Base-by-base conservation (phyloP, 2,797 vertebrate genomes). In the Buphagus erythrorhynchus region DNA sequence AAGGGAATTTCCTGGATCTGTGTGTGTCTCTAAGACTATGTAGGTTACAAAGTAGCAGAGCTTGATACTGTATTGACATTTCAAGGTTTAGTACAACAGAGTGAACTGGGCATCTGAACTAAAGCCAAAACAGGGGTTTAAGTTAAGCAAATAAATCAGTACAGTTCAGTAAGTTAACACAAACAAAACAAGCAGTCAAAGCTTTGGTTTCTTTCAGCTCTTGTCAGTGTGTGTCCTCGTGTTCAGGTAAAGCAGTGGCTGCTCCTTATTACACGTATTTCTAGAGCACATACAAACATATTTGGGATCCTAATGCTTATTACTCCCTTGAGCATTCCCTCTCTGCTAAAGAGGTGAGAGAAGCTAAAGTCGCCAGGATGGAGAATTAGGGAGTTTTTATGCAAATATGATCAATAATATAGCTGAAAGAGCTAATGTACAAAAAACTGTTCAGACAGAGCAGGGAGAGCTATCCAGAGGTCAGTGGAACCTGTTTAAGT, bases 71-170 rank as follows among this genome's bases (percentile, higher is more conserved):
- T 51, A 66, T 25, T 69, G 29, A 92, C 75, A 79, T 25, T 2
- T 71, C 65, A 74, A 71, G 38, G 25, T 81, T 82, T 76, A 69
- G 28, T 52, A 46, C 16, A 80, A 86, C 40, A 63, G 74, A 66
- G 35, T 13, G 46, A 87, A 82, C 40, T 14, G 35, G 78, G 59
- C 74, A 85, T 67, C 48, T 71, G 74, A 90, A 73, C 74, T 26
- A 22, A 49, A 81, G 59, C 74, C 90, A 94, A 69, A 93, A 55
- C 16, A 73, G 51, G 75, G 51, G 35, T 74, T 93, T 89, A 46
- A 83, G 71, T 35, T 77, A 93, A 82, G 43, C 58, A 91, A 95
- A 91, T 63, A 88, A 68, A 88, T 73, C 51, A 69, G 75, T 11
- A 24, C 78, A 89, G 69, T 59, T 88, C 74, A 87, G 71, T 71